Evolutionary conservation across 2,888 invertebrate genomes (phyloP).

Genomic region (Lasioglossum lativentre): DNA sequence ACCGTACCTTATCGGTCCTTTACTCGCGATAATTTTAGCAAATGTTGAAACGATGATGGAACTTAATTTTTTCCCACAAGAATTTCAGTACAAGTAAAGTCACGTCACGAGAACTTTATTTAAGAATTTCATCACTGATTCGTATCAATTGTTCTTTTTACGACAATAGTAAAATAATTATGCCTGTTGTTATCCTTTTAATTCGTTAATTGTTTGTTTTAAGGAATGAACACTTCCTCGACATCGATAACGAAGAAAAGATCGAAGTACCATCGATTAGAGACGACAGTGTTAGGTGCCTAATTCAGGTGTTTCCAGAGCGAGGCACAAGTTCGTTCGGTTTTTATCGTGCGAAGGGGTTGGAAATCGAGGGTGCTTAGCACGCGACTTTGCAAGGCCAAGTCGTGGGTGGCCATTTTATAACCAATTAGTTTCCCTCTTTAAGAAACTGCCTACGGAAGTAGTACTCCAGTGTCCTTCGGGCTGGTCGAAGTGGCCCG

Average conservation of each 20-base stretch:
- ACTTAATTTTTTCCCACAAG: neutral
- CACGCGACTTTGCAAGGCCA: slow-evolving; percentile 75
- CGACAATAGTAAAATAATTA: no score
- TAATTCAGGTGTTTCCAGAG: neutral
- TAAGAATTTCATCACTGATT: no score
- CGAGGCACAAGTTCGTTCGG: slow-evolving; percentile 30
- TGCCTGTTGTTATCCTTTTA: no score
- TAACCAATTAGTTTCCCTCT: slow-evolving; percentile 76
- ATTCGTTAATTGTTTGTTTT: no score
- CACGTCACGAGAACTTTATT: no score
- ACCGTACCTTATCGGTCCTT: neutral
- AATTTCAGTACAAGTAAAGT: no score
- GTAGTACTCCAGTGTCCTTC: slow-evolving; percentile 57
- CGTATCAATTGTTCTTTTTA: no score
- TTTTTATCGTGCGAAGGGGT: slow-evolving; percentile 68
- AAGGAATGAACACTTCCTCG: neutral
- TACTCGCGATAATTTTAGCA: neutral
- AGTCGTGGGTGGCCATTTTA: slow-evolving; percentile 74
- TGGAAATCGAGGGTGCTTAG: slow-evolving; percentile 75
- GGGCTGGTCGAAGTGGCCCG: slow-evolving; percentile 42
- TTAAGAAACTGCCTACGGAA: slow-evolving; percentile 66
- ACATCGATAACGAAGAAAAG: neutral
- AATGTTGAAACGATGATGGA: neutral
- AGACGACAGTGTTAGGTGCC: neutral
- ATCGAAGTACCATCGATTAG: neutral